phyloP scores from a whole-genome alignment of 2,888 invertebrate genomes.

The Leptogaster cylindrica region DNA sequence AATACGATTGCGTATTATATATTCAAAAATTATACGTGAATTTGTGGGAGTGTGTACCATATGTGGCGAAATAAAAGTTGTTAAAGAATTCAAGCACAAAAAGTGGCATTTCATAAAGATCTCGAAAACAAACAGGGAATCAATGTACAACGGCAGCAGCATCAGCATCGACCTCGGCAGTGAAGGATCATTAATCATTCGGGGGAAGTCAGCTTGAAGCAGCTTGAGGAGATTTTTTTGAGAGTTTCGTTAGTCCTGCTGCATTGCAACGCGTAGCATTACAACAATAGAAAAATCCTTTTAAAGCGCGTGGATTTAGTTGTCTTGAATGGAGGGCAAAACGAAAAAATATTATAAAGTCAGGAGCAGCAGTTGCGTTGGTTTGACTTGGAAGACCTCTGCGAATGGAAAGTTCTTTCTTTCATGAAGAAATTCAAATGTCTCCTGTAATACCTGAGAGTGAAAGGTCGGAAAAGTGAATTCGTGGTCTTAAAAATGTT shows the following conservation, averaged over 20 bases:
- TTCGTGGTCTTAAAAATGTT: conserved; percentile 15
- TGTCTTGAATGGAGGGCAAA: conserved; percentile 28
- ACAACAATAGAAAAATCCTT: conserved; percentile 43
- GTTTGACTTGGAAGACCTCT: background rate
- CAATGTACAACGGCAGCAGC: conserved; percentile 30
- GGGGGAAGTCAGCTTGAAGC: conserved; percentile 41
- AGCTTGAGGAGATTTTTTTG: conserved; percentile 40
- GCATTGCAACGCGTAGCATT: conserved; percentile 1
- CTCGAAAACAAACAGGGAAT: conserved; percentile 32
- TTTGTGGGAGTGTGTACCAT: too few relatives aligned
- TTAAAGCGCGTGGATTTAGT: conserved; percentile 45
- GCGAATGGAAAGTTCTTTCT: conserved; percentile 5
- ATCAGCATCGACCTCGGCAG: conserved; percentile 22
- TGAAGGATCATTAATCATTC: conserved; percentile 44
- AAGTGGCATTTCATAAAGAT: conserved; percentile 30
- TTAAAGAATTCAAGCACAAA: too few relatives aligned
- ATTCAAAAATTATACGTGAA: too few relatives aligned
- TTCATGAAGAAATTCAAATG: conserved; percentile 10
- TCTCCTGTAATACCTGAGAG: conserved; percentile 26
- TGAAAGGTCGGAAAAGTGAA: conserved; percentile 17
- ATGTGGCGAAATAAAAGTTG: too few relatives aligned
- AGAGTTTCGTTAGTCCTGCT: conserved; percentile 25
- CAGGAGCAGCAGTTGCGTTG: conserved; percentile 8
- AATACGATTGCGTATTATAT: too few relatives aligned
- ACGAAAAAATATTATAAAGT: conserved; percentile 7